Percentiles rank a stretch among this genome's conserved stretches.
These are phyloP conservation scores for Epirrhoe tristata DNA, from an alignment of 2,888 invertebrate species.

Conservation along the genomic window DNA sequence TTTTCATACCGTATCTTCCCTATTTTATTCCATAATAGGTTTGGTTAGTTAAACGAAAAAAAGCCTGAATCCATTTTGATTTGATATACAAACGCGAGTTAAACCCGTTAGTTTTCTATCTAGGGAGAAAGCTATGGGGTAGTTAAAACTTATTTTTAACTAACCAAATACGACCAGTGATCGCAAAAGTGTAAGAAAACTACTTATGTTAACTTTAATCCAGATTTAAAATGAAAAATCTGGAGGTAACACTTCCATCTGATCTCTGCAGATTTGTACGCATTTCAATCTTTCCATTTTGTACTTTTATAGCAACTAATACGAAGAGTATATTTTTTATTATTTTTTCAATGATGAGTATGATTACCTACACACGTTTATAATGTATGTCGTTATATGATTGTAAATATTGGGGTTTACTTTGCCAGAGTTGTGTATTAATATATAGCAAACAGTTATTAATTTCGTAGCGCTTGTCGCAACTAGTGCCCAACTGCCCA, in stretches of 20 bases:
- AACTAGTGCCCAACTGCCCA: background rate
- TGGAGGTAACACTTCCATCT: conserved; percentile 9
- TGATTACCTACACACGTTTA: background rate
- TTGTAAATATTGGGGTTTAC: background rate
- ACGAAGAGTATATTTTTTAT: conserved; percentile 16
- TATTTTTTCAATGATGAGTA: conserved; percentile 15
- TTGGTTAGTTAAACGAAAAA: background rate
- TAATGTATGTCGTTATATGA: background rate
- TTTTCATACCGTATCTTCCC: conserved; percentile 1
- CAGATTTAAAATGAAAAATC: conserved; percentile 7
- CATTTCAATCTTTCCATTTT: conserved; percentile 27
- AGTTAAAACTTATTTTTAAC: no score
- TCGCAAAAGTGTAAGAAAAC: no score
- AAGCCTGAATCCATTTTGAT: no score
- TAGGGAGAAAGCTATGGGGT: no score
- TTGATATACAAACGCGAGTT: no score
- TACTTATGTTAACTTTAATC: background rate
- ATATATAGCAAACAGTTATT: no score
- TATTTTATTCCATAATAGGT: background rate
- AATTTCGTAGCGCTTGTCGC: background rate
- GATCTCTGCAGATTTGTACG: conserved; percentile 29
- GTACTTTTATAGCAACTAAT: conserved; percentile 2
- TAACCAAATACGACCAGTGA: no score
- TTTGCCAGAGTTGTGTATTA: background rate
- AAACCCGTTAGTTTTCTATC: no score